Conservation (phyloP, 1,140 invertebrate genomes). For the Telenomus remus region DNA sequence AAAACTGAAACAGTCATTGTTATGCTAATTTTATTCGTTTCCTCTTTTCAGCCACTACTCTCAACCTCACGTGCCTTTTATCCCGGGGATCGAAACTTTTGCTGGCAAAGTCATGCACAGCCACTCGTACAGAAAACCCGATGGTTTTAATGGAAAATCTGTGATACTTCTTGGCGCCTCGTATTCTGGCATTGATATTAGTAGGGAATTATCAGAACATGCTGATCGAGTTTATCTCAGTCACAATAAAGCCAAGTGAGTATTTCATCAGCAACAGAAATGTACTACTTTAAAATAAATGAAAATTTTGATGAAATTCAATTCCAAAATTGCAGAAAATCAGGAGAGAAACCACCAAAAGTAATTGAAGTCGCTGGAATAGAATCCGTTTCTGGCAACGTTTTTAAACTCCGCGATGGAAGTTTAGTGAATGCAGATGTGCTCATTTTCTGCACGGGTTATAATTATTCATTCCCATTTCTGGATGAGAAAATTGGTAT, state of each 20-base stretch:
- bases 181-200: constrained; percentile 83
- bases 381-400: constrained; percentile 45
- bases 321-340: constrained; percentile 47
- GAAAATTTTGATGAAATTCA: too few relatives aligned
- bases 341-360: constrained; percentile 48
- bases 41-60: constrained; percentile 78
- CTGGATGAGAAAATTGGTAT: constrained; percentile 77
- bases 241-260: constrained; percentile 64
- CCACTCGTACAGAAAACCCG: constrained; percentile 80
- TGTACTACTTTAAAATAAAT: too few relatives aligned
- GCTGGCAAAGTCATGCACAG: constrained; percentile 80
- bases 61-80: constrained; percentile 78
- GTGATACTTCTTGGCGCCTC: constrained; percentile 82
- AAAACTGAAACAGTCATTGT: too few relatives aligned
- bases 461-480: constrained; percentile 81
- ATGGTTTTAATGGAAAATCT: constrained; percentile 75
- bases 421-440: constrained; percentile 47
- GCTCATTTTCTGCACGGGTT: constrained; percentile 76
- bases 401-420: constrained; percentile 59
- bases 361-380: constrained; percentile 62
- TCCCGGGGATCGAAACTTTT: constrained; percentile 79
- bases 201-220: constrained; percentile 75
- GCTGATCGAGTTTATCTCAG: constrained; percentile 75
- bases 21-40: not conserved
- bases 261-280: too few relatives aligned